Percentiles rank a stretch among this genome's conserved stretches.
phyloP scores from a whole-genome alignment of 2,113 vertebrate genomes.

The Orthonyx spaldingii region DNA sequence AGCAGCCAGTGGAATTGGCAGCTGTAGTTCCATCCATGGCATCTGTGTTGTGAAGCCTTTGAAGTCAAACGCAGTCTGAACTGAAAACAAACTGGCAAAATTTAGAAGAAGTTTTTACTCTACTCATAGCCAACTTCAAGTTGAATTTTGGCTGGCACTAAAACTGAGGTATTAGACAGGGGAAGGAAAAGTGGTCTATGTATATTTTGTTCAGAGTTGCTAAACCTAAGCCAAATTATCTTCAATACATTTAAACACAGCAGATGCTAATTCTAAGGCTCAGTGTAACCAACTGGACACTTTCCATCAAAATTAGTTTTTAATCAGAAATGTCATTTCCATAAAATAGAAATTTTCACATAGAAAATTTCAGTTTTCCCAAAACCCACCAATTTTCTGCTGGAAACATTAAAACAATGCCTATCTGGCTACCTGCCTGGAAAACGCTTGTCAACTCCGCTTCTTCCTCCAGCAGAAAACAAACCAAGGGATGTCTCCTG shows the following conservation, averaged over 20 bases:
- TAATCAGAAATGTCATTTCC: background rate
- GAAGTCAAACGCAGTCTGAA: background rate
- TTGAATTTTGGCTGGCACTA: slow-evolving; percentile 3
- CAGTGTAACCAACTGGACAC: background rate
- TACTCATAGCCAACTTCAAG: background rate
- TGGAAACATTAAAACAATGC: slow-evolving; percentile 7
- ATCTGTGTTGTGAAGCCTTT: background rate
- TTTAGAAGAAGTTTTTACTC: background rate
- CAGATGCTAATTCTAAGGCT: slow-evolving; percentile 36
- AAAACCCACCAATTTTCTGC: background rate
- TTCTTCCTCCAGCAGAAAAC: background rate
- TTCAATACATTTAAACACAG: slow-evolving; percentile 34
- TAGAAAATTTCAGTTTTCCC: slow-evolving; percentile 6
- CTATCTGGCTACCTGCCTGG: slow-evolving; percentile 40
- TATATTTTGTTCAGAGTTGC: background rate
- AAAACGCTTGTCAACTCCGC: background rate
- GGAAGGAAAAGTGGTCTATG: slow-evolving; percentile 12
- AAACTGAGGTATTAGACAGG: slow-evolving; percentile 29
- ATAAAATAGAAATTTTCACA: background rate
- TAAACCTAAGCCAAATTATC: slow-evolving; percentile 35
- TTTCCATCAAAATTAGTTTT: slow-evolving; percentile 7
- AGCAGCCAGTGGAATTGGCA: background rate
- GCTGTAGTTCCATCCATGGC: background rate
- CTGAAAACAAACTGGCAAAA: slow-evolving; percentile 2
- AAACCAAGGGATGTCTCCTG: background rate